Conservation (phyloP, 2,888 invertebrate species). For the Morpho deidamia region DNA sequence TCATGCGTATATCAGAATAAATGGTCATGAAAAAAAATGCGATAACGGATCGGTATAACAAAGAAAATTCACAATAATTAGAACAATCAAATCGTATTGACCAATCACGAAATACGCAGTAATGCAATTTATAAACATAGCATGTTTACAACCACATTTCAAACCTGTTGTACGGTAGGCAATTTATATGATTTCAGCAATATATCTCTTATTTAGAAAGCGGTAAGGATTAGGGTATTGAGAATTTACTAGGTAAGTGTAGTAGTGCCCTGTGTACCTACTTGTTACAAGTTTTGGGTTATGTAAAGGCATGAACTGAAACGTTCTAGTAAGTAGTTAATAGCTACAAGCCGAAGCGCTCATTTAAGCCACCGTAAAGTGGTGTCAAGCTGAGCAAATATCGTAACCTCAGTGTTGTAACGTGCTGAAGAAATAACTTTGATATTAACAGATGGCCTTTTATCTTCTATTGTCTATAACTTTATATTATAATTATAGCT, state of each 20-base stretch:
- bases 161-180: constrained; percentile 39
- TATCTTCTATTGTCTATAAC: no score
- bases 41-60: constrained; percentile 36
- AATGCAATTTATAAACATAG: constrained; percentile 69
- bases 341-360: not conserved
- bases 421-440: not conserved
- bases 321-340: not conserved
- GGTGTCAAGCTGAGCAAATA: constrained; percentile 6
- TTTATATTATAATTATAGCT: no score
- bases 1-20: not conserved
- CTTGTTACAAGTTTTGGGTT: constrained; percentile 10
- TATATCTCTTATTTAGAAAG: constrained; percentile 1
- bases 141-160: constrained; percentile 46
- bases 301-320: constrained; percentile 15
- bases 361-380: no score
- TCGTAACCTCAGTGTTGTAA: constrained; percentile 9
- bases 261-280: not conserved
- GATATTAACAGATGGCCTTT: not conserved
- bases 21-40: constrained; percentile 23
- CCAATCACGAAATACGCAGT: constrained; percentile 48
- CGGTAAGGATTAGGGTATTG: not conserved
- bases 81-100: constrained; percentile 55
- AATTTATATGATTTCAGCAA: constrained; percentile 8
- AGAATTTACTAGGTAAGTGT: not conserved
- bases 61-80: constrained; percentile 54